phyloP scores from a whole-genome alignment of 1,140 invertebrate species.

The Nasonia giraulti region DNA sequence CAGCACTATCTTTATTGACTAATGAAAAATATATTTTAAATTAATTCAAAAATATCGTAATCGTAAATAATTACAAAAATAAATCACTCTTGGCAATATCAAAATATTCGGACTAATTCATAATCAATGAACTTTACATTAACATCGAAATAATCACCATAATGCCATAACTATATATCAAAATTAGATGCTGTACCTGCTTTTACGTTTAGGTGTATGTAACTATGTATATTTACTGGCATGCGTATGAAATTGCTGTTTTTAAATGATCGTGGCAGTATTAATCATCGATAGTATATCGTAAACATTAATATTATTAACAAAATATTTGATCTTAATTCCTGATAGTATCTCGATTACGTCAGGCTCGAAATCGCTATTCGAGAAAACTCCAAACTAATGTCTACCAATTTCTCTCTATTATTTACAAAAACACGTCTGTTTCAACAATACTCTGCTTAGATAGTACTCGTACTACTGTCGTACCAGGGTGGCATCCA shows the following conservation, averaged over 20 bases:
- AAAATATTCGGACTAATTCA: background rate
- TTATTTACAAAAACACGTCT: background rate
- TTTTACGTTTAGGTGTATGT: background rate
- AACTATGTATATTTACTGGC: background rate
- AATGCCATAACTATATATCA: too few relatives aligned
- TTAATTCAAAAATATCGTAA: background rate
- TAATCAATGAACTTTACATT: background rate
- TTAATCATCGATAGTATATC: background rate
- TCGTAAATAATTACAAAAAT: background rate
- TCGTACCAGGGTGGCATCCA: conserved; percentile 74
- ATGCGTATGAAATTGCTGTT: background rate
- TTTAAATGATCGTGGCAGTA: background rate
- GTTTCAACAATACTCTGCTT: background rate
- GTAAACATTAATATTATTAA: background rate
- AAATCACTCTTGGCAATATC: background rate
- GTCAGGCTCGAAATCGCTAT: background rate
- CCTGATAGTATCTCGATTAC: background rate
- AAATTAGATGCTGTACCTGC: background rate
- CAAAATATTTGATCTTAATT: background rate
- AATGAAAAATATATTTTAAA: background rate
- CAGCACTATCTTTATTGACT: background rate
- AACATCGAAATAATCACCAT: too few relatives aligned
- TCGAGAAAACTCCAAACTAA: background rate
- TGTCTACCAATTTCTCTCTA: background rate
- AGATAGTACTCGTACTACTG: conserved; percentile 67